A percentile compares a stretch with the other conserved stretches of the same genome.
phyloP scores from a whole-genome alignment of 2,797 vertebrate genomes.

The Enteromius fasciolatus region DNA sequence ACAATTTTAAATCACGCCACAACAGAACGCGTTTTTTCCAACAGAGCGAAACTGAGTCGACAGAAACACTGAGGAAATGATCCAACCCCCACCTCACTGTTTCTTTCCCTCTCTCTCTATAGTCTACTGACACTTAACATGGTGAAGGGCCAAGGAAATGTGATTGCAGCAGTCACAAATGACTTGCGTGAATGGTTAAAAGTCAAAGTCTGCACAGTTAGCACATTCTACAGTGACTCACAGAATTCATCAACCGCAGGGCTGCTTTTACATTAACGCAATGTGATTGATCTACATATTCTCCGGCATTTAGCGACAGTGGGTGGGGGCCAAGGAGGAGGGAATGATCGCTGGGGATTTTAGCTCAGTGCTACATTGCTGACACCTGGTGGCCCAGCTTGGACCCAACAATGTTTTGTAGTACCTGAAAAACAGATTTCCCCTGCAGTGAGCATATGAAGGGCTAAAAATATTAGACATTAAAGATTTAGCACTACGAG shows the following conservation, averaged over 20 bases:
- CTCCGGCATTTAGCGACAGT: constrained; percentile 64
- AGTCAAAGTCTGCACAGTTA: constrained; percentile 81
- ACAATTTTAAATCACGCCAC: constrained; percentile 64
- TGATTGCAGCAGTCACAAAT: constrained; percentile 80
- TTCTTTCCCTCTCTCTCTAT: constrained; percentile 25
- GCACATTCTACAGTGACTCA: constrained; percentile 81
- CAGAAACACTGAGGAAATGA: constrained; percentile 54
- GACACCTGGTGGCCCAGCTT: constrained; percentile 77
- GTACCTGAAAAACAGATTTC: background rate
- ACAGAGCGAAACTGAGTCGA: constrained; percentile 60
- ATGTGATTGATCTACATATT: constrained; percentile 80
- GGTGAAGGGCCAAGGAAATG: constrained; percentile 75
- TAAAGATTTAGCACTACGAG: constrained; percentile 4
- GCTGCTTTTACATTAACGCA: constrained; percentile 78
- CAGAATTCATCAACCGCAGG: constrained; percentile 77
- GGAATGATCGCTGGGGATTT: constrained; percentile 63
- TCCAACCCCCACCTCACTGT: constrained; percentile 55
- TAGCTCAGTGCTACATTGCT: constrained; percentile 70
- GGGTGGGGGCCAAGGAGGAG: constrained; percentile 4
- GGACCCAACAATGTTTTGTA: constrained; percentile 58
- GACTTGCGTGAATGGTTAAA: constrained; percentile 72
- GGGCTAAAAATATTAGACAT: background rate
- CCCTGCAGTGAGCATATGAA: background rate
- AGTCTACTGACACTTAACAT: constrained; percentile 69
- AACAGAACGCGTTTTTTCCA: constrained; percentile 62